These are phyloP conservation scores for Platerodrilus igneus DNA, from an alignment of 2,888 invertebrate genomes.

Conservation along the genomic window DNA sequence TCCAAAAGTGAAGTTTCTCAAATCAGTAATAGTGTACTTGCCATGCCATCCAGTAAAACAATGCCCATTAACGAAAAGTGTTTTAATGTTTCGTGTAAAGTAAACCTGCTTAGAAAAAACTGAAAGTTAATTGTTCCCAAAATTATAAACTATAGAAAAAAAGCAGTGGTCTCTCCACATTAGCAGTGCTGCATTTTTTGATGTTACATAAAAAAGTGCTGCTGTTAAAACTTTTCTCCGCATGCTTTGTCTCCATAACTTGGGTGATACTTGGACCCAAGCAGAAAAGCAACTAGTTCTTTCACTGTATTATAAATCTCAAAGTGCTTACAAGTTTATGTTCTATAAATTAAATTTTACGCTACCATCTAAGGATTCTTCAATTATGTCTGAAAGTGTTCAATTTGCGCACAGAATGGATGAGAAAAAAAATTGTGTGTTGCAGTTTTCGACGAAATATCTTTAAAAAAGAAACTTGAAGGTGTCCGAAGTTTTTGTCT, in stretches of 20 bases:
- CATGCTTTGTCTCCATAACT: constrained; percentile 23
- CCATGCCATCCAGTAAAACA: too few species aligned
- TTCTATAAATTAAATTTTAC: constrained; percentile 25
- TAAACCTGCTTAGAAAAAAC: too few species aligned
- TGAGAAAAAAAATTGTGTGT: constrained; percentile 22
- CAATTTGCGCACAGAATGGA: constrained; percentile 27
- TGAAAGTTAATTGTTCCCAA: too few species aligned
- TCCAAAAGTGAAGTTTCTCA: too few species aligned
- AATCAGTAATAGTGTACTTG: too few species aligned
- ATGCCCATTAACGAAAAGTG: too few species aligned
- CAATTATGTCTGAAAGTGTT: constrained; percentile 29
- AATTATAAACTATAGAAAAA: too few species aligned
- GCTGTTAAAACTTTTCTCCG: constrained; percentile 17
- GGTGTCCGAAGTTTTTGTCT: constrained; percentile 10
- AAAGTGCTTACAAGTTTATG: constrained; percentile 30
- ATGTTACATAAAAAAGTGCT: constrained; percentile 13
- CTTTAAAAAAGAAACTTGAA: constrained; percentile 22
- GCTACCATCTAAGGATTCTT: constrained; percentile 30
- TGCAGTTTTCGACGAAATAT: constrained; percentile 28
- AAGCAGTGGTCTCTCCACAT: too few species aligned
- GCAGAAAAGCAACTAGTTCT: constrained; percentile 32
- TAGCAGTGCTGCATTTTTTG: too few species aligned
- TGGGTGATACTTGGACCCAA: constrained; percentile 24
- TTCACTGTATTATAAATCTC: constrained; percentile 34
- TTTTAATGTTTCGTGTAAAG: too few species aligned